Evolutionary conservation across 2,888 invertebrate genomes (phyloP).

Genomic region (Pristionchus mayeri): DNA sequence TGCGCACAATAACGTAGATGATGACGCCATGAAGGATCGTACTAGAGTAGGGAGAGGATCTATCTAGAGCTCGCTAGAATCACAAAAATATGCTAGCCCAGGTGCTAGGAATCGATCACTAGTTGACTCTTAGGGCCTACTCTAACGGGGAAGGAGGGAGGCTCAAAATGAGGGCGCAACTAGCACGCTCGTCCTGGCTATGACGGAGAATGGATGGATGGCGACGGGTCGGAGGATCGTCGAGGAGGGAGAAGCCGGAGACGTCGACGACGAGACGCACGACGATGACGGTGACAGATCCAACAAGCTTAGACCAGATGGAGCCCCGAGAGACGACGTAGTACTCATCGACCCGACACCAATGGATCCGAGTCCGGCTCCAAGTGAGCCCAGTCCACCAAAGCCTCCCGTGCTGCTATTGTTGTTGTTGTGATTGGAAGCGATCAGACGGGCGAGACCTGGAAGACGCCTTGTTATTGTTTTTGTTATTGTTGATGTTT

Average conservation of each 20-base stretch:
- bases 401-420: background rate
- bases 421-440: constrained; percentile 28
- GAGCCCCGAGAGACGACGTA: background rate
- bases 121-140: too few species aligned
- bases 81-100: too few species aligned
- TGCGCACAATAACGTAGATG: too few species aligned
- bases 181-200: constrained; percentile 23
- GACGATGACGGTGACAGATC: constrained; percentile 31
- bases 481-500: background rate
- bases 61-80: too few species aligned
- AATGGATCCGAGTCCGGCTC: background rate
- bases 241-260: background rate
- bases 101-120: too few species aligned
- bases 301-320: background rate
- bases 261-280: constrained; percentile 40
- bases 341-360: background rate
- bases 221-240: constrained; percentile 40
- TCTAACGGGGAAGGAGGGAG: background rate
- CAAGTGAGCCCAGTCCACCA: background rate
- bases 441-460: constrained; percentile 26
- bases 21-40: too few species aligned
- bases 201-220: constrained; percentile 34
- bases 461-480: background rate
- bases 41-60: too few species aligned
- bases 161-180: background rate